phyloP scores from a whole-genome alignment of 2,797 vertebrate species.

The Lepilemur ruficaudatus region DNA sequence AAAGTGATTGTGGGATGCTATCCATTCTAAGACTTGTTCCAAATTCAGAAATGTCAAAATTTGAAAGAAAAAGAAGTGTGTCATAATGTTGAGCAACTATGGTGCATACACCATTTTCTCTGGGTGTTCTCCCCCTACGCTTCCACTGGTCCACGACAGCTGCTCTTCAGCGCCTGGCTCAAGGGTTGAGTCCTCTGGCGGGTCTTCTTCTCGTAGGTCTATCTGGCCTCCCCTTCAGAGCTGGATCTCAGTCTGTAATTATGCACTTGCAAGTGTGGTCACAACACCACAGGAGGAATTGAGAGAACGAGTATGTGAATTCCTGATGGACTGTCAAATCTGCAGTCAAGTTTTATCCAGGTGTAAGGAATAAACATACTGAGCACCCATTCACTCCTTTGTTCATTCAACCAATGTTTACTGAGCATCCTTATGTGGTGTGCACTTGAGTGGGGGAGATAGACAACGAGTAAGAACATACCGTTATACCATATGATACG shows the following conservation, averaged over 20 bases:
- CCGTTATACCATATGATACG: background rate
- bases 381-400: background rate
- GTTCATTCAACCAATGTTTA: background rate
- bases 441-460: background rate
- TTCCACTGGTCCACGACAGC: rapidly evolving
- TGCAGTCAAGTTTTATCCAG: background rate
- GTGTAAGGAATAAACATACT: background rate
- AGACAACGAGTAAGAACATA: background rate
- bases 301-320: background rate
- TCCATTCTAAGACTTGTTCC: background rate
- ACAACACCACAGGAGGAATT: background rate
- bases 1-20: background rate
- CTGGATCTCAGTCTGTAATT: background rate
- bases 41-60: background rate
- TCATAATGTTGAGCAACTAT: background rate
- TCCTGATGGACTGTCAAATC: background rate
- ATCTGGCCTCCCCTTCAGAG: background rate
- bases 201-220: background rate
- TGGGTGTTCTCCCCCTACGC: too few relatives aligned
- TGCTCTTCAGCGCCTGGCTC: background rate
- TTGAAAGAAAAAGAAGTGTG: background rate
- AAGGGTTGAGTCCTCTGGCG: background rate
- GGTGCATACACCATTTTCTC: rapidly evolving
- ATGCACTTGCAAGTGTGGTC: background rate
- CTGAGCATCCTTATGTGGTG: background rate